Evolutionary conservation across 1,140 invertebrate genomes (phyloP).

Genomic region (Belonocnema kinseyi): DNA sequence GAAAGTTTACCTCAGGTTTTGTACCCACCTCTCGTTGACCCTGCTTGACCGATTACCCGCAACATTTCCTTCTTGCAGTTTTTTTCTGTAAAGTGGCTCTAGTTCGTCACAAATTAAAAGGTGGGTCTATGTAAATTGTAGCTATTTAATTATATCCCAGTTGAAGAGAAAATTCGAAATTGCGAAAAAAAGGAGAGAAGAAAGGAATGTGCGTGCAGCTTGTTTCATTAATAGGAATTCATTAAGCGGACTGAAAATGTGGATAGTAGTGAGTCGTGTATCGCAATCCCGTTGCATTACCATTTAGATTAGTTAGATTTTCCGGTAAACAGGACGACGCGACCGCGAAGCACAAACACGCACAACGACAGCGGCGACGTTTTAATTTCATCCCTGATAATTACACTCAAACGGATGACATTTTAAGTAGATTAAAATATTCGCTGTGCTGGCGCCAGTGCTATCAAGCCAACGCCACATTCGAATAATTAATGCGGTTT

Average conservation of each 20-base stretch:
- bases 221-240: not conserved
- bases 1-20: no score
- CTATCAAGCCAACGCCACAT: conserved; percentile 52
- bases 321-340: conserved; percentile 66
- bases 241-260: not conserved
- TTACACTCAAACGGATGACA: conserved; percentile 73
- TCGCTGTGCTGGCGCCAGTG: conserved; percentile 47
- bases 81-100: no score
- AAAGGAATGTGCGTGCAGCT: no score
- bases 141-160: no score
- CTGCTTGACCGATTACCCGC: no score
- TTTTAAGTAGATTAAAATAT: conserved; percentile 76
- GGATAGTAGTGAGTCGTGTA: conserved; percentile 39
- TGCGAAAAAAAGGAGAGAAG: no score
- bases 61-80: no score
- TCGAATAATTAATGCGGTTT: conserved; percentile 73
- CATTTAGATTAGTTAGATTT: conserved; percentile 73
- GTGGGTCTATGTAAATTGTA: no score
- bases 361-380: conserved; percentile 60
- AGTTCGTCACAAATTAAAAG: no score
- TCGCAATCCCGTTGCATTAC: conserved; percentile 69
- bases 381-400: conserved; percentile 75
- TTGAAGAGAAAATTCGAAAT: no score
- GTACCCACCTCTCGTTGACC: no score
- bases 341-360: conserved; percentile 69